Percentiles rank a stretch among this genome's conserved stretches.
Conservation (phyloP, 2,797 vertebrate genomes). For the Sebastes flavidus region DNA sequence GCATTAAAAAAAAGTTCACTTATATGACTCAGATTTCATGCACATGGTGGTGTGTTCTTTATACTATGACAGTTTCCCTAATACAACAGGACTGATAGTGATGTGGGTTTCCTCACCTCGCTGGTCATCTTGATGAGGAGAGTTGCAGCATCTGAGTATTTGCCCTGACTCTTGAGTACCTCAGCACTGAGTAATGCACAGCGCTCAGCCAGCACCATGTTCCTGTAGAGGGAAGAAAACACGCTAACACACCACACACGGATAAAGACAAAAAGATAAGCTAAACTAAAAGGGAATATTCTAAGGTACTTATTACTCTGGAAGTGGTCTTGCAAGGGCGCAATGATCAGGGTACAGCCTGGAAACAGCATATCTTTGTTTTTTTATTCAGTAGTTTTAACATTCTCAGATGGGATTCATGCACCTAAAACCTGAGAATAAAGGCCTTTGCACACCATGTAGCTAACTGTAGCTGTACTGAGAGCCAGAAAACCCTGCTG, state of each 20-base stretch:
- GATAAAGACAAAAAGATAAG: not conserved
- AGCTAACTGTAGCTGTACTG: not conserved
- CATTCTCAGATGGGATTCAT: not conserved
- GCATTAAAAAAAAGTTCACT: too few relatives aligned
- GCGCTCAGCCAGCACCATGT: constrained; percentile 95
- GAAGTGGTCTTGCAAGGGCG: not conserved
- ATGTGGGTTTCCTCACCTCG: constrained; percentile 83
- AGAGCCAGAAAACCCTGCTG: not conserved
- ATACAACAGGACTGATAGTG: not conserved
- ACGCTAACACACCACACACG: not conserved
- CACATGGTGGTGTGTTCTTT: not conserved
- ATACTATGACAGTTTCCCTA: not conserved
- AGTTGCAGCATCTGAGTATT: constrained; percentile 95
- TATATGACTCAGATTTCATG: not conserved
- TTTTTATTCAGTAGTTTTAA: not conserved
- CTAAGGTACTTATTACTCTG: not conserved
- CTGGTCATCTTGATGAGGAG: constrained; percentile 97
- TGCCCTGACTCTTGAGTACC: constrained; percentile 95
- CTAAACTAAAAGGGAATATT: not conserved
- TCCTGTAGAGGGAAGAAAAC: constrained; percentile 75
- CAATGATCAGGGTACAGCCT: not conserved
- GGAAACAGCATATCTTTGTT: not conserved
- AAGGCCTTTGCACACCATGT: too few relatives aligned
- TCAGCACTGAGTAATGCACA: constrained; percentile 95
- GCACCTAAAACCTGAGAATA: not conserved